phyloP scores from a whole-genome alignment of 2,888 invertebrate genomes.

The Cryptophagus acutangulus region DNA sequence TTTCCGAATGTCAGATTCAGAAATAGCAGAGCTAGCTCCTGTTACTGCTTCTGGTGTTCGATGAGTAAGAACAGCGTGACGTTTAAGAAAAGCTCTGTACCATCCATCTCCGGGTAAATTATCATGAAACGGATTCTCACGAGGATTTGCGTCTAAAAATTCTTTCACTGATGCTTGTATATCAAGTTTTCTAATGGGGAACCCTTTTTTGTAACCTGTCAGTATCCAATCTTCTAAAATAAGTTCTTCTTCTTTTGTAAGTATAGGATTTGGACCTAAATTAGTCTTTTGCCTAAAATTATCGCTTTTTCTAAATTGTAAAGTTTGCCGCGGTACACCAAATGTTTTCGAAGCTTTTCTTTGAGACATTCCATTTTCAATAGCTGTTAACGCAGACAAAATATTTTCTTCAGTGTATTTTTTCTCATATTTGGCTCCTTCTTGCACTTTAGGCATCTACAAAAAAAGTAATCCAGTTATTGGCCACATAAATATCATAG shows the following conservation, averaged over 20 bases:
- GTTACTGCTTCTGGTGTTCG: no score
- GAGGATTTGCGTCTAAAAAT: no score
- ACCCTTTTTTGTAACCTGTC: conserved; percentile 15
- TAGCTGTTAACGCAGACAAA: conserved; percentile 16
- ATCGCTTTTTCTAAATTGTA: conserved; percentile 19
- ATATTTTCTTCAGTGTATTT: conserved; percentile 13
- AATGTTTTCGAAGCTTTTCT: conserved; percentile 16
- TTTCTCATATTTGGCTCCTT: conserved; percentile 5
- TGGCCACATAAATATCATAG: not conserved
- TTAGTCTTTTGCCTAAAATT: conserved; percentile 16
- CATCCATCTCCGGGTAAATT: conserved; percentile 13
- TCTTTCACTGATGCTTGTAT: conserved; percentile 16
- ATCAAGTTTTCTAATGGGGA: conserved; percentile 21
- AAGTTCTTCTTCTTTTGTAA: conserved; percentile 16
- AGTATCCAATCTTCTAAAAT: conserved; percentile 18
- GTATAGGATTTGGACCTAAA: conserved; percentile 18
- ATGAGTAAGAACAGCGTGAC: conserved; percentile 29
- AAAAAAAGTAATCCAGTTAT: not conserved
- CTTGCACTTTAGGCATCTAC: conserved; percentile 1
- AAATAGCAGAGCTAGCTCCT: conserved; percentile 25
- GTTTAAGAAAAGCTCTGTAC: conserved; percentile 23
- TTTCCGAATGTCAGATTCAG: conserved; percentile 29
- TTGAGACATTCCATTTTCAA: conserved; percentile 18
- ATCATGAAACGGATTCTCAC: conserved; percentile 17
- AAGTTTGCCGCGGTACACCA: conserved; percentile 14